Conservation (phyloP, 2,888 invertebrate species). For the Caenorhabditis sinica region DNA sequence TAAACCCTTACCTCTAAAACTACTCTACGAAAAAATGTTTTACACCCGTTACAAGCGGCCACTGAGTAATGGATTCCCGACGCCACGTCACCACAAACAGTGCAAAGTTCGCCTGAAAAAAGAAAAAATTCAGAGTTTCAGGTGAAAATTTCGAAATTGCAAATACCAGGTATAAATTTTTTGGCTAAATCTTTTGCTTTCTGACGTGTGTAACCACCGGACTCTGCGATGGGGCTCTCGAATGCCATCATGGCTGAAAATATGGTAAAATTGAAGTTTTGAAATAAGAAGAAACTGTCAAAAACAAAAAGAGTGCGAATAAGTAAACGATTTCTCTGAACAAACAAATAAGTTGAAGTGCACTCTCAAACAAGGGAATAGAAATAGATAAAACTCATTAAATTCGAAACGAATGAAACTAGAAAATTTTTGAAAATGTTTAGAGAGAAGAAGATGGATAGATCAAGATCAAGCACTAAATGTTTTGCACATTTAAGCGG, state of each 20-base stretch:
- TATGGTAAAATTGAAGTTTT: neutral
- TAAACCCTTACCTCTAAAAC: conserved; percentile 76
- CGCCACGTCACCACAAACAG: conserved; percentile 80
- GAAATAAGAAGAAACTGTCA: neutral
- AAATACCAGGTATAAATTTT: conserved; percentile 62
- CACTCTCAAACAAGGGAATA: neutral
- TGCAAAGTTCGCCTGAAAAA: conserved; percentile 70
- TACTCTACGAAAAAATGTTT: conserved; percentile 81
- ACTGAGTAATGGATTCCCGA: conserved; percentile 80
- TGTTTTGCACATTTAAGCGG: conserved; percentile 12
- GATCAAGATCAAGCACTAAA: conserved; percentile 32
- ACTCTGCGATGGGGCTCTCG: conserved; percentile 52
- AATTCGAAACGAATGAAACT: conserved; percentile 21
- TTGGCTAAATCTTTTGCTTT: conserved; percentile 58
- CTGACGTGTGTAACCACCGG: conserved; percentile 49
- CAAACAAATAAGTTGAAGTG: conserved; percentile 17
- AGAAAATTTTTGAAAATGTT: conserved; percentile 5
- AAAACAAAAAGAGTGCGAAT: neutral
- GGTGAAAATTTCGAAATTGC: neutral
- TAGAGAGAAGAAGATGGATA: conserved; percentile 7
- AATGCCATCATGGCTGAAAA: conserved; percentile 61
- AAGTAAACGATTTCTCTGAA: neutral
- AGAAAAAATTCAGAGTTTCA: conserved; percentile 11
- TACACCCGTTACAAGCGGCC: conserved; percentile 78
- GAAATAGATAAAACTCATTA: conserved; percentile 39